Conservation (phyloP, 2,113 vertebrate genomes). For the Eidolon helvum region DNA sequence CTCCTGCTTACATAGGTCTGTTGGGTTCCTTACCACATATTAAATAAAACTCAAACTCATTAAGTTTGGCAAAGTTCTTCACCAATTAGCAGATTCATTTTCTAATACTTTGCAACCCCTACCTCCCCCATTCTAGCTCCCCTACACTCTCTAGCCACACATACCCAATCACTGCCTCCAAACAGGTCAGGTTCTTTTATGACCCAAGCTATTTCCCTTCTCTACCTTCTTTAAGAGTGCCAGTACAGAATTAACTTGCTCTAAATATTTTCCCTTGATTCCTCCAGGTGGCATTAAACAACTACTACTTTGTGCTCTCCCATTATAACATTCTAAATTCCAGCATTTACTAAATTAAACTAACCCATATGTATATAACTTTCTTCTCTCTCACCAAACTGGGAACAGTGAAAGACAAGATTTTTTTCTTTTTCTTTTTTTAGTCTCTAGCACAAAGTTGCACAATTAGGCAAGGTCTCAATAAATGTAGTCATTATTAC, state of each 20-base stretch:
- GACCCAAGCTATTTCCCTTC: background rate
- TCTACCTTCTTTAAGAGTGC: background rate
- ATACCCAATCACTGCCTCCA: background rate
- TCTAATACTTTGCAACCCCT: background rate
- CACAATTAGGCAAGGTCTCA: constrained; percentile 7
- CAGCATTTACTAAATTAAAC: constrained; percentile 1
- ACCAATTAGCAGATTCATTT: background rate
- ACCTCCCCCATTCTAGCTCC: background rate
- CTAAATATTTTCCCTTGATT: background rate
- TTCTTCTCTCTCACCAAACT: background rate
- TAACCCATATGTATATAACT: background rate
- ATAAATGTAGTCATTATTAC: constrained; percentile 47
- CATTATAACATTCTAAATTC: background rate
- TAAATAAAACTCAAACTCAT: constrained; percentile 12
- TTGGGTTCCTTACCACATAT: background rate
- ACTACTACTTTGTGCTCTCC: background rate
- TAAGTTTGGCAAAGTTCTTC: background rate
- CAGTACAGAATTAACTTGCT: background rate
- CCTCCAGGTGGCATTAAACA: background rate
- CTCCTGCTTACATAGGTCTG: background rate
- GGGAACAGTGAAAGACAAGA: background rate
- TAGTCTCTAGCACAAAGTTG: constrained; percentile 3
- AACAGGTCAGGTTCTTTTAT: background rate
- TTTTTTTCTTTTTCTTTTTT: background rate
- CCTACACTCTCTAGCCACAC: background rate